Percentiles rank a stretch among this genome's conserved stretches.
These are phyloP conservation scores for Fregata magnificens DNA, from an alignment of 2,113 vertebrate species.

Conservation along the genomic window DNA sequence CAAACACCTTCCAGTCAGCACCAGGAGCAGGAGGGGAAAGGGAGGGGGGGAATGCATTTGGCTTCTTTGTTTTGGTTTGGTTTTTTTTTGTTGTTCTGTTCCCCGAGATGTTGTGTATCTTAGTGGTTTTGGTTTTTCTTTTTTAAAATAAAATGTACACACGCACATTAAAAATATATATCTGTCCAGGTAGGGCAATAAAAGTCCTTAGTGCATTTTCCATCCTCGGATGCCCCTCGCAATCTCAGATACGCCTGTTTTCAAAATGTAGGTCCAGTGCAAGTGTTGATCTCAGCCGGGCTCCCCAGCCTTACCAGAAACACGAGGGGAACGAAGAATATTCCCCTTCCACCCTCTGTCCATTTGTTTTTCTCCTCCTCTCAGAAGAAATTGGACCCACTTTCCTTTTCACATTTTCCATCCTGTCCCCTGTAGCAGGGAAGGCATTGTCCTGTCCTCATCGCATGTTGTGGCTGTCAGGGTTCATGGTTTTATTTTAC, in stretches of 20 bases:
- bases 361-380: not conserved
- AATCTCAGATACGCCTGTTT: not conserved
- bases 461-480: not conserved
- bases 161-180: constrained; percentile 45
- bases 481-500: not conserved
- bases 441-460: constrained; percentile 2
- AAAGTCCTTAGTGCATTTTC: constrained; percentile 70
- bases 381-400: not conserved
- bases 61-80: not conserved
- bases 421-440: not conserved
- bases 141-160: constrained; percentile 63
- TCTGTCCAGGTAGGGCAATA: constrained; percentile 12
- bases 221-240: not conserved
- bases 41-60: constrained; percentile 45
- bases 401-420: constrained; percentile 48
- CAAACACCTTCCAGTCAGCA: constrained; percentile 55
- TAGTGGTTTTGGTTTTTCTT: constrained; percentile 67
- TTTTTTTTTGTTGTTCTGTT: constrained; percentile 17
- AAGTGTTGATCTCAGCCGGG: not conserved
- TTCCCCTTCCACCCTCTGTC: not conserved
- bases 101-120: constrained; percentile 52
- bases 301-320: not conserved
- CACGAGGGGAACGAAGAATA: not conserved
- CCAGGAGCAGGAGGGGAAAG: constrained; percentile 47
- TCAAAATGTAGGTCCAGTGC: not conserved